phyloP scores from a whole-genome alignment of 2,797 vertebrate species.

The Ispidina picta region DNA sequence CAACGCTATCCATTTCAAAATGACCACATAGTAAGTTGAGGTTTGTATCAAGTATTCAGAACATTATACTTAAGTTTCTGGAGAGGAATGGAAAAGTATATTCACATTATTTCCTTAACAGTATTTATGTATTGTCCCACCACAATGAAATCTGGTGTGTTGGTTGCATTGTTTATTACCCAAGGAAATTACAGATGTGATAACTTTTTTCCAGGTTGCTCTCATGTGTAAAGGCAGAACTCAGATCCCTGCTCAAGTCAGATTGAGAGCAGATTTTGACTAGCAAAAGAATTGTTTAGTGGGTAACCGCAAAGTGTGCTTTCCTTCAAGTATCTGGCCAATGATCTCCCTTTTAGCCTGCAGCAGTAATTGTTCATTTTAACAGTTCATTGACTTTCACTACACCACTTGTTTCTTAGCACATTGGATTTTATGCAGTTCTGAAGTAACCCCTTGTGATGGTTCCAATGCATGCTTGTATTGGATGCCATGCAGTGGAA shows the following conservation, averaged over 20 bases:
- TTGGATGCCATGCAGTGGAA: background rate
- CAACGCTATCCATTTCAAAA: background rate
- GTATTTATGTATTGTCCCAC: background rate
- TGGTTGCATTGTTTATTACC: background rate
- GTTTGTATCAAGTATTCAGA: background rate
- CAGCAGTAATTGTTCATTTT: conserved; percentile 39
- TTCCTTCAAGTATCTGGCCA: conserved; percentile 1
- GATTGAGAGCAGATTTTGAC: background rate
- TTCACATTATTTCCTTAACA: background rate
- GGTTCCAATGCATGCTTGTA: background rate
- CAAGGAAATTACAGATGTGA: background rate
- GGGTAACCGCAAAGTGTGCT: background rate
- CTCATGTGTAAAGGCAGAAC: background rate
- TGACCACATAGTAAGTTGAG: background rate
- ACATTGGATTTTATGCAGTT: background rate
- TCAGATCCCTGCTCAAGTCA: background rate
- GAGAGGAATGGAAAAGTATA: background rate
- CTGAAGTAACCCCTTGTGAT: conserved; percentile 23
- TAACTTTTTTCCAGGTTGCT: background rate
- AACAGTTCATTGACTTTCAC: conserved; percentile 54
- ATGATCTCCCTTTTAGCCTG: conserved; percentile 25
- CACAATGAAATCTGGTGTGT: background rate
- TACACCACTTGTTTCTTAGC: conserved; percentile 14
- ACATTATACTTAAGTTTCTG: background rate
- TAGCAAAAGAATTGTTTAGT: background rate